Evolutionary conservation across 2,797 vertebrate species (phyloP).

Genomic region (Halcyon leucocephala): DNA sequence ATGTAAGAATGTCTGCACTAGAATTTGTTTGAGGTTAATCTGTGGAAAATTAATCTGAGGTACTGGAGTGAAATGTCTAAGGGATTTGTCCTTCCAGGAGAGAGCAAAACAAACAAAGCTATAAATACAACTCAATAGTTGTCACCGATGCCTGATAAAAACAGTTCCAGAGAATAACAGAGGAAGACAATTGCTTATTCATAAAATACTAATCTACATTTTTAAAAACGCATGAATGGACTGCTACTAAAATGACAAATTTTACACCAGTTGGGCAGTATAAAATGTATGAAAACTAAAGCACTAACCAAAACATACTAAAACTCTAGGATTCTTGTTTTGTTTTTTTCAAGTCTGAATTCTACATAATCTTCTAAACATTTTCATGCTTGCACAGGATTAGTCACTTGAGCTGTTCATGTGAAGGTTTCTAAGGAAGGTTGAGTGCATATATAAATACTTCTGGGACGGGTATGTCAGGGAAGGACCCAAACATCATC

Average conservation of each 20-base stretch:
- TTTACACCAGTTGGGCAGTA: not conserved
- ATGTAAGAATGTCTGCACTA: not conserved
- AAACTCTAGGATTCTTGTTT: not conserved
- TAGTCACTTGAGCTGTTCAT: not conserved
- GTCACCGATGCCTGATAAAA: not conserved
- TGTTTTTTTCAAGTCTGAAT: not conserved
- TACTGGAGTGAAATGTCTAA: not conserved
- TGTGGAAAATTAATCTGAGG: constrained; percentile 7
- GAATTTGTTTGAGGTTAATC: not conserved
- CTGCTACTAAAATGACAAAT: not conserved
- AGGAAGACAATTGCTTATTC: not conserved
- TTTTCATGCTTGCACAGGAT: not conserved
- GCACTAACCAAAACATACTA: not conserved
- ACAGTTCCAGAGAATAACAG: not conserved
- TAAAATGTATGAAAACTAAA: not conserved
- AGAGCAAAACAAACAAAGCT: constrained; percentile 16
- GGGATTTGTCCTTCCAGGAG: not conserved
- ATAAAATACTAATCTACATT: not conserved
- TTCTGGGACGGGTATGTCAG: not conserved
- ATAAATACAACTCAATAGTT: not conserved
- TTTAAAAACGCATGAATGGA: not conserved
- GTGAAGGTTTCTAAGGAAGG: not conserved
- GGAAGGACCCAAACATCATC: not conserved
- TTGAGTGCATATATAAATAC: not conserved
- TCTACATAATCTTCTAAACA: not conserved